These are phyloP conservation scores for Ranitomeya variabilis DNA, from an alignment of 2,113 vertebrate species.

Conservation along the genomic window DNA sequence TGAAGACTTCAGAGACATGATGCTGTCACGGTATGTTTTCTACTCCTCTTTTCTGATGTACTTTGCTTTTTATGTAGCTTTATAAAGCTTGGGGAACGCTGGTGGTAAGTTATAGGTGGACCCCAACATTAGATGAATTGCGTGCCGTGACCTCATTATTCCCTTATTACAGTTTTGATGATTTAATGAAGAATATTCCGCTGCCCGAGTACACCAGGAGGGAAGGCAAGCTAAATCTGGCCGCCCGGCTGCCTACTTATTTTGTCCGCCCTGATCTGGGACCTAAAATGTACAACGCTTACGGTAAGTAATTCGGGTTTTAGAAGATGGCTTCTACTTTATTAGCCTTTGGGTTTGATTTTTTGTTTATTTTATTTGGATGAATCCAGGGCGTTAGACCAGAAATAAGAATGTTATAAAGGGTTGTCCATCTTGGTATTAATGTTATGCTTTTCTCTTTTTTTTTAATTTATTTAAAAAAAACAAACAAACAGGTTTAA, in stretches of 20 bases:
- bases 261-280: slow-evolving; percentile 80
- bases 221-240: slow-evolving; percentile 78
- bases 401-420: too few species aligned
- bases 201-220: slow-evolving; percentile 79
- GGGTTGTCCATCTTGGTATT: too few species aligned
- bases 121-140: not conserved
- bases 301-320: slow-evolving; percentile 67
- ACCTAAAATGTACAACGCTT: slow-evolving; percentile 83
- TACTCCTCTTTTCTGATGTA: not conserved
- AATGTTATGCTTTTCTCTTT: too few species aligned
- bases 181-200: slow-evolving; percentile 80
- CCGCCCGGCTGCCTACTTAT: slow-evolving; percentile 76
- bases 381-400: too few species aligned
- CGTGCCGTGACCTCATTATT: not conserved
- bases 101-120: not conserved
- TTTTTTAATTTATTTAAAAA: too few species aligned
- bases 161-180: slow-evolving; percentile 72
- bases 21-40: slow-evolving; percentile 74
- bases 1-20: slow-evolving; percentile 83
- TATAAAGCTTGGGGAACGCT: too few species aligned
- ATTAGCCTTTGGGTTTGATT: not conserved
- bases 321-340: too few species aligned
- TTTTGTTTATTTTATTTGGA: not conserved
- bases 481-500: slow-evolving; percentile 66
- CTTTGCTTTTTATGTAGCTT: not conserved